Base-by-base conservation (phyloP, 2,888 invertebrate genomes). In the Podabrus alpinus region DNA sequence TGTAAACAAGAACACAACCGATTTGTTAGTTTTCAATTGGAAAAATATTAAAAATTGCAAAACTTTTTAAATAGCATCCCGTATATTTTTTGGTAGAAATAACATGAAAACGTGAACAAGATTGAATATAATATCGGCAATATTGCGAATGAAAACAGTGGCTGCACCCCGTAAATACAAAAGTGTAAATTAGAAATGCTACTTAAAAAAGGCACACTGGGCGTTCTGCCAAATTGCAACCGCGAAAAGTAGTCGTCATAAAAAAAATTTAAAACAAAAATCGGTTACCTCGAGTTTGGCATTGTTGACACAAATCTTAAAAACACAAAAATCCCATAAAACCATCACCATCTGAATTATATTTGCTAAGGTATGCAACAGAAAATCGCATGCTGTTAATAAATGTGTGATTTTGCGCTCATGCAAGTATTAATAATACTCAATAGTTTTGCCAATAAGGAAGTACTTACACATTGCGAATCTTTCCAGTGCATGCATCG, bases 401-500 rank as follows among this genome's bases (percentile, higher is more conserved):
- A 68, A 60, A 45, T 24, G 66, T 59, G 60, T 72, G 62, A 66
- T 19, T 64, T 25, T 68, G 59, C 62, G 60, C 70, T 64, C 67
- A 74, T 71, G 67, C 68, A 61, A n/a, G 15, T 59, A 59, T 67
- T 29, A 62, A 59, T 15, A 62, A 9, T 15, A 70, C 13, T 17
- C n/a, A 69, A n/a, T 66, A 66, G 68, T 67, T 11, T 69, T 68
- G 70, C 73, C 66, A 64, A 59, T 68, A 24, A 62, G 16, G 69
- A 76, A 78, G 84, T 94, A 95, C 95, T 95, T 94, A 95, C 95
- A 95, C 92, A 93, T 93, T 88, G 94, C 93, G 89, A 95, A 92
- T 87, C 93, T 92, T 91, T 94, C 94, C 92, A 95, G 92, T 88
- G 95, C 95, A 94, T 95, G 95, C 93, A 95, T 92, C 89, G 94